A percentile compares a stretch with the other conserved stretches of the same genome.
Evolutionary conservation across 92 coral and sea anemone species (phyloP).

Genomic region (Epizoanthus ramosus): DNA sequence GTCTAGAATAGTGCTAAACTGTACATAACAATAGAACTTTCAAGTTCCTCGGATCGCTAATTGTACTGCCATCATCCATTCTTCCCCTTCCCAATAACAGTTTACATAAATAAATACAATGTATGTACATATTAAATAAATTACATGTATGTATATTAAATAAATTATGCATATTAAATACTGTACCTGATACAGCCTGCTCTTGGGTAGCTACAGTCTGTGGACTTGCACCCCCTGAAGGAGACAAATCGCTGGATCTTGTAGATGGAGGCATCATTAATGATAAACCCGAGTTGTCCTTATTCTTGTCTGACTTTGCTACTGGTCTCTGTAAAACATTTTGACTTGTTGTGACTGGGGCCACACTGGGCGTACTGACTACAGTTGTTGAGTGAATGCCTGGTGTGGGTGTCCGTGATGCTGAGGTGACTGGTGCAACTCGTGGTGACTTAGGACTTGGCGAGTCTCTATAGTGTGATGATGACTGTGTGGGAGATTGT

Average conservation of each 20-base stretch:
- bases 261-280: background rate
- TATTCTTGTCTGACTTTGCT: background rate
- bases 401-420: background rate
- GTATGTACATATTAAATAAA: too few species aligned
- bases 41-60: too few species aligned
- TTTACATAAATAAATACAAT: too few species aligned
- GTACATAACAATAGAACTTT: too few species aligned
- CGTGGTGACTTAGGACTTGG: background rate
- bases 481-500: background rate
- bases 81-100: too few species aligned
- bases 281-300: background rate
- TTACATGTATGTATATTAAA: too few species aligned
- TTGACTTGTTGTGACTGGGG: background rate
- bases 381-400: background rate
- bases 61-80: too few species aligned
- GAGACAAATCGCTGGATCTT: background rate
- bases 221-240: background rate
- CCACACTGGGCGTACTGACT: background rate
- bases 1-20: too few species aligned
- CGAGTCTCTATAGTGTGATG: background rate
- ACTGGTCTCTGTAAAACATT: background rate
- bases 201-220: too few species aligned
- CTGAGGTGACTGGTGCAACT: background rate
- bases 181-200: too few species aligned
- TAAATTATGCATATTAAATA: too few species aligned